phyloP scores from a whole-genome alignment of 2,797 vertebrate genomes.

The Potorous gilbertii region DNA sequence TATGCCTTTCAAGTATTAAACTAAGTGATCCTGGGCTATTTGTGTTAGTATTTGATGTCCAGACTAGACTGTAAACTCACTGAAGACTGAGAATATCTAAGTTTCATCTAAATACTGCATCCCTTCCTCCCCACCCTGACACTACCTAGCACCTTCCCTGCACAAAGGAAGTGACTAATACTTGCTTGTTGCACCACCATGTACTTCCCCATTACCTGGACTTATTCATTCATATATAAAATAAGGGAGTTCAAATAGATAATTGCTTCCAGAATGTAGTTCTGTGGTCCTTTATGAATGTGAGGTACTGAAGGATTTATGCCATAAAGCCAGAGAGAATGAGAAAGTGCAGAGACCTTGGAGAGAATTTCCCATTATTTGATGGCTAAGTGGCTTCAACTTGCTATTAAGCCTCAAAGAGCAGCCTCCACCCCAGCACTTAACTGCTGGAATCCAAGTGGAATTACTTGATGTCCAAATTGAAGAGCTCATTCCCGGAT shows the following conservation, averaged over 20 bases:
- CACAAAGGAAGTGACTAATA: background rate
- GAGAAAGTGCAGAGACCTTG: background rate
- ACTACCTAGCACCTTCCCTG: background rate
- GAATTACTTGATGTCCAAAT: constrained; percentile 30
- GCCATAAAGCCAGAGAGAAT: background rate
- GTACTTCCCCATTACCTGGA: background rate
- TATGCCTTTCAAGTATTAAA: background rate
- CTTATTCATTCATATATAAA: background rate
- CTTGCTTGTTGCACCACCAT: background rate
- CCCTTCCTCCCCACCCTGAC: background rate
- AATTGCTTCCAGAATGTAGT: background rate
- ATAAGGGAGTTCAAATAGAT: background rate
- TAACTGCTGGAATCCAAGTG: constrained; percentile 5
- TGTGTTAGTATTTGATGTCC: background rate
- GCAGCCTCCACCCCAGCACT: background rate
- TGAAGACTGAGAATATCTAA: background rate
- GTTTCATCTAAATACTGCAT: background rate
- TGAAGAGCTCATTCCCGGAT: background rate
- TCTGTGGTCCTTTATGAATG: background rate
- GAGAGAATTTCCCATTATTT: background rate
- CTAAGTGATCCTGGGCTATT: background rate
- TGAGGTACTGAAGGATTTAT: background rate
- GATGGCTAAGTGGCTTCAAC: background rate
- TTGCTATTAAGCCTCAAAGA: background rate
- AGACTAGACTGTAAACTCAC: background rate